Evolutionary conservation across 2,113 vertebrate genomes (phyloP), one percentile per base, ranked within the genome.

Genomic region (Anguilla japonica): DNA sequence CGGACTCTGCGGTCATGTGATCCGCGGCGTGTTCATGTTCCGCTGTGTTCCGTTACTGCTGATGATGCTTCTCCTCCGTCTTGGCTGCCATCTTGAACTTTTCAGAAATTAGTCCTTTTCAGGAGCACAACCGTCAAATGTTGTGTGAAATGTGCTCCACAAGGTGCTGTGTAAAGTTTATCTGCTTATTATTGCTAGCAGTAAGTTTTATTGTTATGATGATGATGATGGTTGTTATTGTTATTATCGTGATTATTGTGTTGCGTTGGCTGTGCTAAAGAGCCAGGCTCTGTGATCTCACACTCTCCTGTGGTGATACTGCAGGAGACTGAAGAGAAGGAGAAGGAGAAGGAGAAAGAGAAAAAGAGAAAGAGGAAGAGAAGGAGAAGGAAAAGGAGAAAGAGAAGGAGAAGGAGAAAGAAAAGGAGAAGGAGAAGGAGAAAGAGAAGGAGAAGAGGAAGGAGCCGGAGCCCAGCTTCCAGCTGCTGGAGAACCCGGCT

Each of bases 381-480:
- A 97, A 99, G 85, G 97, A 96, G n/a, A 96, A 98, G 79, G 97
- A 98, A 83, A 97, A 98, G 60, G 97, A 98, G 83, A 94, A 95
- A 79, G 93, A 95, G 2, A 96, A 97, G 79, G 97, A 97, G 88
- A 97, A 98, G 80, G 93, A 95, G 3, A 97, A 99, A 96, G 99
- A 99, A 93, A 98, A 99, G 86, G 97, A 96, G n/a, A 96, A 98
- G 81, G 97, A 98, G 83, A 97, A 98, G 57, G 97, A 99, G 84
- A 95, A 96, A 4, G 98, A 99, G 91, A 97, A 97, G 87, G 97
- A 97, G 85, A 99, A 99, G 95, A 99, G 99, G 90, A 99, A 99
- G 82, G 98, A 99, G 80, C 97, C 96, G 2, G 98, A 99, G 92
- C 98, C 98, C 60, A 99, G 95, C 90, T 99, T 98, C 91, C 98